Evolutionary conservation across 2,113 vertebrate species (phyloP).

Genomic region (Plestiodon gilberti): DNA sequence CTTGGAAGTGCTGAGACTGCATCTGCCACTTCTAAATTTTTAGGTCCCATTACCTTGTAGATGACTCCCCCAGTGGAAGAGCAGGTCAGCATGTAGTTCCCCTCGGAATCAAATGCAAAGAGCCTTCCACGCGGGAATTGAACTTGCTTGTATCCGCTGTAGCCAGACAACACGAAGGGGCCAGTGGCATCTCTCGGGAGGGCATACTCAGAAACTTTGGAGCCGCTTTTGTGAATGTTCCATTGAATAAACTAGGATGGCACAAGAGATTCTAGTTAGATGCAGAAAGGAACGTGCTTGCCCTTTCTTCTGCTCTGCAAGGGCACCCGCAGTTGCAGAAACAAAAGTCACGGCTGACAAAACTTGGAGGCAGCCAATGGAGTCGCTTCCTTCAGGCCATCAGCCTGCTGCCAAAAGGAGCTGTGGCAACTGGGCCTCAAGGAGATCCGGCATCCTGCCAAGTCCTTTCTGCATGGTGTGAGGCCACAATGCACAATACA

Average conservation of each 20-base stretch:
- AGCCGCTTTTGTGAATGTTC: conserved; percentile 96
- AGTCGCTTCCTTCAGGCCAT: not conserved
- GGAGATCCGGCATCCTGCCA: too few relatives aligned
- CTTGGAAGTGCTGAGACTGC: not conserved
- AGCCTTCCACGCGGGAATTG: conserved; percentile 92
- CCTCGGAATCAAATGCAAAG: conserved; percentile 97
- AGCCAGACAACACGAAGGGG: conserved; percentile 93
- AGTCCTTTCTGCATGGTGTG: not conserved
- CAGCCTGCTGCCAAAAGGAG: not conserved
- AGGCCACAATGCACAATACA: not conserved
- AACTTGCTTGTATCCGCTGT: conserved; percentile 97
- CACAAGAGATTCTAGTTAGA: not conserved
- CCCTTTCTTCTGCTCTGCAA: not conserved
- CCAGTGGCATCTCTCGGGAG: conserved; percentile 90
- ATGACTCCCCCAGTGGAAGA: conserved; percentile 89
- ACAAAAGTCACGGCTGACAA: not conserved
- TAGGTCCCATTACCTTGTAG: conserved; percentile 81
- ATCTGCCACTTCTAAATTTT: not conserved
- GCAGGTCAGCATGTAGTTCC: conserved; percentile 93
- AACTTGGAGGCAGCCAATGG: not conserved
- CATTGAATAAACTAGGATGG: conserved; percentile 92
- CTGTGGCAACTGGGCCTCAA: not conserved
- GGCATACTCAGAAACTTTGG: conserved; percentile 87
- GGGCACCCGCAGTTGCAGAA: not conserved
- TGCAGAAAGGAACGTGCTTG: not conserved